Evolutionary conservation across 2,113 vertebrate species (phyloP), one percentile per base, ranked within the genome.

Genomic region (Saguinus imperator): DNA sequence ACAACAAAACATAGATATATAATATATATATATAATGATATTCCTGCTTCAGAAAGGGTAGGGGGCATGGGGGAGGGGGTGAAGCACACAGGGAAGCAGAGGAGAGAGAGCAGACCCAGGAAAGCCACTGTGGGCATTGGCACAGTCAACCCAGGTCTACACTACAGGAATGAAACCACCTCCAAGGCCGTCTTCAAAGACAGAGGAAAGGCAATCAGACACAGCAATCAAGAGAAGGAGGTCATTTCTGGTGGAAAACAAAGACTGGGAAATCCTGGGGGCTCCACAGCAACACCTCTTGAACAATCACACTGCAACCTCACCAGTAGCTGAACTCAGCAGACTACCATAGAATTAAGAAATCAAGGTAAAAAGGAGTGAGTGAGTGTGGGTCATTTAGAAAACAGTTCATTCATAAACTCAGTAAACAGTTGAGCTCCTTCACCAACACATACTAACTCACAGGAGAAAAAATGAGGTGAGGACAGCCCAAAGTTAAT

Each of bases 371-470:
- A 20, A 75, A 16, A 64, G 27, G 52, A 32, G 75, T 2, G 14
- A 16, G 16, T 25, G 40, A 9, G 1, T 20, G 11, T 1, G 0
- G 0, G 12, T 45, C 18, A 5, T 35, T 14, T 8, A 4, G 29
- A 88, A 81, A 48, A 48, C 37, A 45, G 43, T 20, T 61, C 27
- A 45, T 52, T 70, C 68, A 77, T 16, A 64, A 82, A 64, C 1
- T 20, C 40, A 77, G 25, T 23, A 50, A 55, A 23, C 0, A 32
- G 6, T 0, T 8, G 7, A 5, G 58, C 21, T 40, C 40, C 61
- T 83, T 75, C 29, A 83, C 11, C 27, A 66, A 13, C 0, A 25
- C 1, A 1, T 3, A 3, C 1, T 1, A 6, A 55, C 45, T 85
- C 27, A 55, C 7, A 35, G 23, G 11, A 50, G 8, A 6, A 43